phyloP scores from a whole-genome alignment of 2,113 vertebrate species.

The Chlorodrepanis virens region DNA sequence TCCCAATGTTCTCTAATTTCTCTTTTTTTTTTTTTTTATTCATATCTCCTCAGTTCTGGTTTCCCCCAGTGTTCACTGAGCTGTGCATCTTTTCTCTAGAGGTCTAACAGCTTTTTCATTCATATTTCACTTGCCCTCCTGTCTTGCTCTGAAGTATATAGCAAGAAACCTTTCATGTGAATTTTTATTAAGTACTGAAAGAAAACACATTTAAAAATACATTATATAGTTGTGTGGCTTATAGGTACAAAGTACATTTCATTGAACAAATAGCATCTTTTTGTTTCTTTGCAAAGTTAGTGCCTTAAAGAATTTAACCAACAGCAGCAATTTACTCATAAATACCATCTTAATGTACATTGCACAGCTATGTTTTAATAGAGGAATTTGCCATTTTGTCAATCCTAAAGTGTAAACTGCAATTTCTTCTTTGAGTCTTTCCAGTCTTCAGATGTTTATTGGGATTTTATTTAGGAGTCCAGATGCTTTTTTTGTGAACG shows the following conservation, averaged over 20 bases:
- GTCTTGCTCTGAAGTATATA: background rate
- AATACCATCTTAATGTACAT: background rate
- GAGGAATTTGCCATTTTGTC: background rate
- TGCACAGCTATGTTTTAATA: background rate
- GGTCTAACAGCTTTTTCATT: background rate
- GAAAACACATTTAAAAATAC: background rate
- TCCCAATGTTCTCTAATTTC: rapidly evolving
- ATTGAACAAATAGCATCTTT: background rate
- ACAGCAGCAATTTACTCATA: background rate
- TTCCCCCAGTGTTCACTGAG: background rate
- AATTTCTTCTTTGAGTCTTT: background rate
- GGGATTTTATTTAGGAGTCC: background rate
- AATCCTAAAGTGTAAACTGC: background rate
- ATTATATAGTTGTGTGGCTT: background rate
- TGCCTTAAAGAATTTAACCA: background rate
- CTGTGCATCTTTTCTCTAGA: background rate
- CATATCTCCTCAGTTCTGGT: background rate
- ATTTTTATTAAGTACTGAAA: background rate
- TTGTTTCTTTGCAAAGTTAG: background rate
- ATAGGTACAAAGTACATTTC: background rate
- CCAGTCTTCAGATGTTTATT: background rate
- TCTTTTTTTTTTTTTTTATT: background rate
- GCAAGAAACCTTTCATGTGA: background rate
- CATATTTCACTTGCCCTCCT: background rate
- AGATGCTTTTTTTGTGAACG: background rate